A percentile compares a stretch with the other conserved stretches of the same genome.
These are phyloP conservation scores for Nothocercus julius DNA, from an alignment of 2,113 vertebrate species.

Conservation along the genomic window DNA sequence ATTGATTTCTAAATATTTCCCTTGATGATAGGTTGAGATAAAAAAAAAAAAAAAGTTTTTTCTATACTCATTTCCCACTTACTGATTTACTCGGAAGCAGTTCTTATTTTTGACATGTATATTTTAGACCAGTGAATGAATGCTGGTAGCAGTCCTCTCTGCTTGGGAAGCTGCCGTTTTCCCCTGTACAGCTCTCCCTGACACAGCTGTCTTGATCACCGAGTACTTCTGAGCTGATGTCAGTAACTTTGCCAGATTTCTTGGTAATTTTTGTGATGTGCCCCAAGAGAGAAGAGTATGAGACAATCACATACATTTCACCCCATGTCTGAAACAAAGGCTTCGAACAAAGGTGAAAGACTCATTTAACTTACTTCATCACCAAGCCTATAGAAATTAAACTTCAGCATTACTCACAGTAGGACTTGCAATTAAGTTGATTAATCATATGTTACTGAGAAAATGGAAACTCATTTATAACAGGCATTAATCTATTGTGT, in stretches of 20 bases:
- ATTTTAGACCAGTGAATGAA: background rate
- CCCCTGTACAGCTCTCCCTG: background rate
- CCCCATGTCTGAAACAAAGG: background rate
- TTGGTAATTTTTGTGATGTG: background rate
- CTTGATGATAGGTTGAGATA: background rate
- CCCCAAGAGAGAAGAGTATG: background rate
- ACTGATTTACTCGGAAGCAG: background rate
- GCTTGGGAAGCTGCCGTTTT: background rate
- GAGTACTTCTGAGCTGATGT: background rate
- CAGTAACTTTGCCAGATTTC: background rate
- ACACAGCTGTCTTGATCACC: background rate
- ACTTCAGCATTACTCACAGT: slow-evolving; percentile 53
- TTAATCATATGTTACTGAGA: slow-evolving; percentile 64
- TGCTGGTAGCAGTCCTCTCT: background rate
- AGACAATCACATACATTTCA: slow-evolving; percentile 1
- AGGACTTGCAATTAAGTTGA: slow-evolving; percentile 63
- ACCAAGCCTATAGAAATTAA: slow-evolving; percentile 57
- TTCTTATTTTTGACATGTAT: background rate
- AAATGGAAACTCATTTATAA: slow-evolving; percentile 61
- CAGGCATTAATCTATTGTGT: slow-evolving; percentile 37
- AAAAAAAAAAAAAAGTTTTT: fast-evolving
- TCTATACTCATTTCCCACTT: background rate
- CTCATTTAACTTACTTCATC: slow-evolving; percentile 48
- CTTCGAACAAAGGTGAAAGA: slow-evolving; percentile 45
- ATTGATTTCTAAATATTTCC: background rate